Conservation (phyloP, 2,113 vertebrate genomes). For the Engystomops pustulosus region DNA sequence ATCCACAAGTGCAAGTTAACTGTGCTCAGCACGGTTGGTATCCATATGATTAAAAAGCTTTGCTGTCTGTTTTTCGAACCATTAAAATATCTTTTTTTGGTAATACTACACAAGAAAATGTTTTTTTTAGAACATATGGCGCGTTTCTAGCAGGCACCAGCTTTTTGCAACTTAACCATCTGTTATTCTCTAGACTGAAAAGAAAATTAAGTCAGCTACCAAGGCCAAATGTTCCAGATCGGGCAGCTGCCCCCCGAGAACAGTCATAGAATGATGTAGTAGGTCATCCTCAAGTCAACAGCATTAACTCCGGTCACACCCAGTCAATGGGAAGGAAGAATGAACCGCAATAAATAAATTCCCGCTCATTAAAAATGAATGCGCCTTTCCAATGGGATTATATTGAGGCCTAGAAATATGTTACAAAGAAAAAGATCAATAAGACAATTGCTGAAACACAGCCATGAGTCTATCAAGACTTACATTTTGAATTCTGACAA, state of each 20-base stretch:
- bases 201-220: constrained; percentile 31
- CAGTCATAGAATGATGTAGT: not conserved
- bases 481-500: not conserved
- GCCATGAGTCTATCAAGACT: not conserved
- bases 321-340: not conserved
- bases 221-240: not conserved
- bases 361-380: constrained; percentile 20
- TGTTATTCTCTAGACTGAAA: not conserved
- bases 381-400: too few relatives aligned
- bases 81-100: constrained; percentile 14
- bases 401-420: not conserved
- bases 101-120: not conserved
- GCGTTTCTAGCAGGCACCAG: not conserved
- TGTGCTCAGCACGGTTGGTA: not conserved
- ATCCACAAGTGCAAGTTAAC: constrained; percentile 16
- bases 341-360: not conserved
- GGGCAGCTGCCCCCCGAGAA: constrained; percentile 35
- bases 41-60: not conserved
- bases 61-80: not conserved
- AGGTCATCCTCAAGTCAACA: constrained; percentile 40
- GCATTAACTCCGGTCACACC: not conserved
- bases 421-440: not conserved
- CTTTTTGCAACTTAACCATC: constrained; percentile 32
- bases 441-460: not conserved
- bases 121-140: not conserved